Evolutionary conservation across 2,113 vertebrate species (phyloP), one percentile per base, ranked within the genome.

Genomic region (Phodopus roborovskii): DNA sequence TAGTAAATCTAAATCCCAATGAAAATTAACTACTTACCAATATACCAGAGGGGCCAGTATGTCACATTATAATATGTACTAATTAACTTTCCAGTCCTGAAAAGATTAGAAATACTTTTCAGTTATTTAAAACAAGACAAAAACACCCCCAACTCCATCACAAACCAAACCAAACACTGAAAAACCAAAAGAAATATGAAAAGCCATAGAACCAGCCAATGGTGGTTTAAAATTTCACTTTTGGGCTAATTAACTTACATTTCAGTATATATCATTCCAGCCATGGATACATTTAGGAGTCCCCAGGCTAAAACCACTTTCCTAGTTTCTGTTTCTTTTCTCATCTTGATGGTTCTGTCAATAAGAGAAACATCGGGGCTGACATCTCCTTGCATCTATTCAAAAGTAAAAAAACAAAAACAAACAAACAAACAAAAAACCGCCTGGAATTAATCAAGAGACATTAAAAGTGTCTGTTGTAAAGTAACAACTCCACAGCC

Each of bases 221-320:
- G 68, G 5, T 33, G 78, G 66, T 60, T 26, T 36, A 70, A 73
- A 81, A 48, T 81, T 56, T 68, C 53, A 73, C 2, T 13, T 2
- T 78, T 16, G 39, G 28, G 17, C 75, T 74, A 39, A 78, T 96
- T 2, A 70, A 97, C 99, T 90, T 91, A 99, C 99, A 99, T 99
- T 98, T 99, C 99, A 11, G 99, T 99, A 92, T 99, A 99, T 97
- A 99, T 99, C 99, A 99, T 99, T 79, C 99, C 99, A 15, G 99
- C 99, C 4, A 99, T 17, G 6, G 99, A 99, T 0, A 99, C 96
- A 70, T 99, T 99, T 17, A 99, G 99, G 26, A 99, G 98, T 0
- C 99, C 99, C 99, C 99, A 99, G 78, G 99, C 99, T 90, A 99
- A 98, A 83, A 99, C 98, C 74, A 99, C 98, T 93, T 99, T 99